Evolutionary conservation across 1,140 invertebrate genomes (phyloP).

Genomic region (Nephotettix cincticeps): DNA sequence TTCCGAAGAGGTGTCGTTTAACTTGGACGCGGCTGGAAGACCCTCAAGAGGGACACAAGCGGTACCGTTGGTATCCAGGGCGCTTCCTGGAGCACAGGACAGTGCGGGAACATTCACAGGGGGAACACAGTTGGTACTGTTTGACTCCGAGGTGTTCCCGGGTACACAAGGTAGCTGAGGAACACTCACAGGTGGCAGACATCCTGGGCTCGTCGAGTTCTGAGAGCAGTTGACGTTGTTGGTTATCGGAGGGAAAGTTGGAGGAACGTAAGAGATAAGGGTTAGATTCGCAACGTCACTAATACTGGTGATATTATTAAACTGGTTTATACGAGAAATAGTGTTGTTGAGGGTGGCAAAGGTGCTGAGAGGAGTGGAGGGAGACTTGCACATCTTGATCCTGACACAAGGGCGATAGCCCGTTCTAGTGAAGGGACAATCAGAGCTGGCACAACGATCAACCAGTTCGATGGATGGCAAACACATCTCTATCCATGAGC

Average conservation of each 20-base stretch:
- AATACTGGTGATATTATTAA: neutral
- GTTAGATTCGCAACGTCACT: constrained; percentile 3
- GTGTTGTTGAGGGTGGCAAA: constrained; percentile 3
- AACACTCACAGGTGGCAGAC: neutral
- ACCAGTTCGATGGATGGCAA: neutral
- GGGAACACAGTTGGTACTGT: too few species aligned
- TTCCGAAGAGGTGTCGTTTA: too few species aligned
- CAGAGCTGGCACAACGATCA: neutral
- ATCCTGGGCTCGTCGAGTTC: neutral
- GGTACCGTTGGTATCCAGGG: too few species aligned
- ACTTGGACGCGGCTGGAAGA: too few species aligned
- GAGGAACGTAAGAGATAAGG: constrained; percentile 7
- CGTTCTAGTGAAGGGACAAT: neutral
- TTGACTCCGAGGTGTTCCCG: too few species aligned
- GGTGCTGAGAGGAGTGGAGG: neutral
- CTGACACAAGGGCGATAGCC: neutral
- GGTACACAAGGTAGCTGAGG: neutral
- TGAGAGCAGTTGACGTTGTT: neutral
- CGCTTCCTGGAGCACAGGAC: too few species aligned
- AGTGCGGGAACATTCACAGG: too few species aligned
- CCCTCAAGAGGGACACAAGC: too few species aligned
- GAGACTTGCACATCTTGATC: constrained; percentile 9
- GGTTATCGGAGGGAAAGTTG: neutral
- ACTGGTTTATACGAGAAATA: neutral
- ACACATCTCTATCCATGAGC: constrained; percentile 13